Percentiles rank a stretch among this genome's conserved stretches.
Evolutionary conservation across 1,140 invertebrate genomes (phyloP).

Genomic region (Drosophila elegans): DNA sequence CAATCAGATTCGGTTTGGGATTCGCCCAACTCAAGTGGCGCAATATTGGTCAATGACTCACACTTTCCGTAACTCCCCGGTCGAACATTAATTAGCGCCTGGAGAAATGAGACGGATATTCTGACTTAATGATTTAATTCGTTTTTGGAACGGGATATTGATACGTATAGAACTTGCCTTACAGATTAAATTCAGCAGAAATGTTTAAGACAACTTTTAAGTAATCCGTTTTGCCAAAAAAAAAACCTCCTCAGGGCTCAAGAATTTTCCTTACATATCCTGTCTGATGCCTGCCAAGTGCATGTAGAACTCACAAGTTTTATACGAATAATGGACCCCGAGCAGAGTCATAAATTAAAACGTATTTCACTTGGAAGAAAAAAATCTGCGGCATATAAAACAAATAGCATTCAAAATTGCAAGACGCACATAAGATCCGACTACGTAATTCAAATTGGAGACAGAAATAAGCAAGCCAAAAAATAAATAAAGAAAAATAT

Average conservation of each 20-base stretch:
- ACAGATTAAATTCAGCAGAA: neutral
- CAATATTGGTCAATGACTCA: constrained; percentile 60
- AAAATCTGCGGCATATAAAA: constrained; percentile 75
- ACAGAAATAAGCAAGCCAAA: constrained; percentile 62
- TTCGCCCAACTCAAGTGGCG: constrained; percentile 50
- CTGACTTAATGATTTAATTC: constrained; percentile 43
- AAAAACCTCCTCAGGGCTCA: constrained; percentile 5
- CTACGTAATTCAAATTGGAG: constrained; percentile 75
- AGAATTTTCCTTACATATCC: constrained; percentile 31
- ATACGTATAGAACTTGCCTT: neutral
- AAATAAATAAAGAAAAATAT: constrained; percentile 23
- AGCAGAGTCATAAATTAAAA: constrained; percentile 74
- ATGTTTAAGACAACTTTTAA: neutral
- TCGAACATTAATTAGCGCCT: constrained; percentile 47
- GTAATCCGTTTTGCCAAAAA: constrained; percentile 8
- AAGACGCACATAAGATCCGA: constrained; percentile 59
- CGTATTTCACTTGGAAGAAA: constrained; percentile 82
- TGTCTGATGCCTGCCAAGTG: constrained; percentile 69
- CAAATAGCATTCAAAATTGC: constrained; percentile 80
- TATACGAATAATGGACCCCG: constrained; percentile 62
- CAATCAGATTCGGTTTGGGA: constrained; percentile 49
- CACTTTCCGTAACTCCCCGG: constrained; percentile 16
- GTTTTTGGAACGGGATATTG: constrained; percentile 1
- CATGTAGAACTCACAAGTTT: constrained; percentile 72
- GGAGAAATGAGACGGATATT: neutral